Conservation (phyloP, 2,113 vertebrate species). For the Lichenostomus cassidix region DNA sequence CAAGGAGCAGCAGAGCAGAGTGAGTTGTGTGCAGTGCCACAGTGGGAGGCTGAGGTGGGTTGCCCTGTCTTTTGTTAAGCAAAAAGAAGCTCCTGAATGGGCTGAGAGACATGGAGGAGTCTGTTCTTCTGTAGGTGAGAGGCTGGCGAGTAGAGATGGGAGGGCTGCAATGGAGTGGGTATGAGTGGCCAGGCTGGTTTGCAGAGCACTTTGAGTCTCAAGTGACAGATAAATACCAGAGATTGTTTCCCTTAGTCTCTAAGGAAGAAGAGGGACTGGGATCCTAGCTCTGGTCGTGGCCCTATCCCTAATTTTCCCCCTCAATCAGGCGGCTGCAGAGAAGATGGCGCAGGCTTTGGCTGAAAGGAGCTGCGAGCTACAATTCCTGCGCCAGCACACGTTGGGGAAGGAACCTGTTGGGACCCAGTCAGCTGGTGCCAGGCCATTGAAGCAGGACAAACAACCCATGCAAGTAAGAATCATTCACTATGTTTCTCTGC, state of each 20-base stretch:
- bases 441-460: slow-evolving; percentile 72
- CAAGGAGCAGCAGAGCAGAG: slow-evolving; percentile 83
- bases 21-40: slow-evolving; percentile 55
- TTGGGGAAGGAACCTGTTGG: slow-evolving; percentile 58
- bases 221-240: background rate
- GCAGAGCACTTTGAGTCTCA: background rate
- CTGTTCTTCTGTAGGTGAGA: background rate
- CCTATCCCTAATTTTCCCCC: background rate
- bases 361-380: slow-evolving; percentile 81
- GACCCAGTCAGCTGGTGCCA: background rate
- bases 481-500: background rate
- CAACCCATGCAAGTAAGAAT: slow-evolving; percentile 79
- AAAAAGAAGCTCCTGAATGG: background rate
- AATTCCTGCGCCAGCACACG: slow-evolving; percentile 81
- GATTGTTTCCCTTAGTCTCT: background rate
- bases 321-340: slow-evolving; percentile 74
- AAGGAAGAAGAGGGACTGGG: background rate
- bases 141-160: background rate
- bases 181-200: background rate
- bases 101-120: background rate
- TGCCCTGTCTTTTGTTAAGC: background rate
- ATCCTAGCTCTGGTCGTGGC: background rate
- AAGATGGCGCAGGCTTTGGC: slow-evolving; percentile 78
- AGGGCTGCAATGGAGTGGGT: background rate
- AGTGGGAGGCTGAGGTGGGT: background rate